Conservation (phyloP, 2,888 invertebrate species). For the Drosophila mimetica region DNA sequence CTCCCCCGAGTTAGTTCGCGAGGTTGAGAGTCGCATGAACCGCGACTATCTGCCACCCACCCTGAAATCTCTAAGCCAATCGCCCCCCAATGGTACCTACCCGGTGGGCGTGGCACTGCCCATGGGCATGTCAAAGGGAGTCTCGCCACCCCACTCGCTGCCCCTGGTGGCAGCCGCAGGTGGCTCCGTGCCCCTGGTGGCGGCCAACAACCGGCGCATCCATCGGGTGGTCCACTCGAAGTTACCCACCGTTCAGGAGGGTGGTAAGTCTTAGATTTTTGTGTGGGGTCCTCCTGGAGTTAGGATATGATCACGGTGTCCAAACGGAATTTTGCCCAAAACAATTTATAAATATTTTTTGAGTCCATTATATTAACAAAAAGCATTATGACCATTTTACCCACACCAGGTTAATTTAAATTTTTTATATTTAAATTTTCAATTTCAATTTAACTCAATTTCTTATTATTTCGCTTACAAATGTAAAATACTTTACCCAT, state of each 20-base stretch:
- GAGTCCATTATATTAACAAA: too few species aligned
- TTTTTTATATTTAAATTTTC: too few species aligned
- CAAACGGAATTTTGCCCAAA: background rate
- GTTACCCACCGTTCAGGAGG: constrained; percentile 90
- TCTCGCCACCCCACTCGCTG: constrained; percentile 52
- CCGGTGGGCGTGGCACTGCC: constrained; percentile 41
- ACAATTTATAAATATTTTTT: too few species aligned
- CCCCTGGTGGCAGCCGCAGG: constrained; percentile 56
- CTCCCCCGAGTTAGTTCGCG: constrained; percentile 94
- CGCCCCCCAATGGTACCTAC: constrained; percentile 73
- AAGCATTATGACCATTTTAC: background rate
- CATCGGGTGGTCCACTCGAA: constrained; percentile 82
- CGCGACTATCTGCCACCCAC: constrained; percentile 91
- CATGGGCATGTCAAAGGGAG: constrained; percentile 32
- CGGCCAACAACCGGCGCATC: constrained; percentile 77
- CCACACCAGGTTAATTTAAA: too few species aligned
- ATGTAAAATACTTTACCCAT: too few species aligned
- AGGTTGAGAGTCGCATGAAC: constrained; percentile 95
- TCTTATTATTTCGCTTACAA: background rate
- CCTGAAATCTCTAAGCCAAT: constrained; percentile 82
- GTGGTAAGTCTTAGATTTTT: constrained; percentile 86
- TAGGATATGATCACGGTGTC: background rate
- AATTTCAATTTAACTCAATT: too few species aligned
- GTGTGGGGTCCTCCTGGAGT: background rate
- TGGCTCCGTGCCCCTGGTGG: constrained; percentile 53